A percentile compares a stretch with the other conserved stretches of the same genome.
These are phyloP conservation scores for Sesia apiformis DNA, from an alignment of 2,888 invertebrate genomes.

Conservation along the genomic window DNA sequence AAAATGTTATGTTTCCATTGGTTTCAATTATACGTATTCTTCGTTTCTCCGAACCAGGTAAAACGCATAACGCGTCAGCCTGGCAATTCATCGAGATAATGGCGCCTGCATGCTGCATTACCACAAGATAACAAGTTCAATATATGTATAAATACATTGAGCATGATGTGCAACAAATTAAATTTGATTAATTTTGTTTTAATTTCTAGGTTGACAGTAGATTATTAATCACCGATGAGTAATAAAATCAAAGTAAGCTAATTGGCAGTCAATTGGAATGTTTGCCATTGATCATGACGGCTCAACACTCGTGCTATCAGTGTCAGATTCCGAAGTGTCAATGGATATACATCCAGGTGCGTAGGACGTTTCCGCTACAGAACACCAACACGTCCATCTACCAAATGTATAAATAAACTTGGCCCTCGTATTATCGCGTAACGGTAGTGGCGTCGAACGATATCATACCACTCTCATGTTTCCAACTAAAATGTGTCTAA, in stretches of 20 bases:
- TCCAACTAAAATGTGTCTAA: background rate
- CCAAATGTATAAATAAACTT: constrained; percentile 4
- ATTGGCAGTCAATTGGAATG: background rate
- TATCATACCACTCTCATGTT: background rate
- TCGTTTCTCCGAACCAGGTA: no score
- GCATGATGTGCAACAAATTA: no score
- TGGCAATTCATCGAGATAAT: no score
- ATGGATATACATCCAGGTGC: constrained; percentile 6
- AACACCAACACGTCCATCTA: constrained; percentile 3
- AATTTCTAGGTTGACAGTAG: background rate
- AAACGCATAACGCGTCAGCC: no score
- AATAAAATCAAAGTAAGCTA: background rate
- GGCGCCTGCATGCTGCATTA: no score
- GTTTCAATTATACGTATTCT: no score
- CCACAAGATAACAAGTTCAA: no score
- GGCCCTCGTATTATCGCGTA: background rate
- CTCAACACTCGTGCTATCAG: constrained; percentile 7
- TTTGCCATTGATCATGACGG: background rate
- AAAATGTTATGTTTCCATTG: no score
- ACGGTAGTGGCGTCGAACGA: background rate
- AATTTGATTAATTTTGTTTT: no score
- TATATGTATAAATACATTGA: no score
- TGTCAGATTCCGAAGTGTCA: constrained; percentile 33
- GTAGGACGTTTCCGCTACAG: constrained; percentile 9
- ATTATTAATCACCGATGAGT: background rate